A percentile compares a stretch with the other conserved stretches of the same genome.
These are phyloP conservation scores for Pteria penguin DNA, from an alignment of 2,888 invertebrate genomes.

Conservation along the genomic window DNA sequence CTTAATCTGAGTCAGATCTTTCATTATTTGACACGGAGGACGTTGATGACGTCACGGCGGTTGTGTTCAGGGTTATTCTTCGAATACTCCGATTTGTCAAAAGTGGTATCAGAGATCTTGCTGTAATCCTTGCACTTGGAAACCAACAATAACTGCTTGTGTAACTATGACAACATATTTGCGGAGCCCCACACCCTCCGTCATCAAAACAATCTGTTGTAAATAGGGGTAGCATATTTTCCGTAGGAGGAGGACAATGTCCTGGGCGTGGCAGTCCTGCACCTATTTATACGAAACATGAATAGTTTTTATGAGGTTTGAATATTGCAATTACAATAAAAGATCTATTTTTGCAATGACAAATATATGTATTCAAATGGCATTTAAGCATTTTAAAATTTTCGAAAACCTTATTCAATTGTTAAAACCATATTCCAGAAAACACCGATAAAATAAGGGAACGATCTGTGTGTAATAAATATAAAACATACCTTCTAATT, in stretches of 20 bases:
- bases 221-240: constrained; percentile 13
- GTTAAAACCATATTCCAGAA: too few relatives aligned
- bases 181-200: constrained; percentile 19
- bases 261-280: constrained; percentile 5
- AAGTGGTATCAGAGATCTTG: constrained; percentile 5
- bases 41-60: too few relatives aligned
- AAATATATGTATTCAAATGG: too few relatives aligned
- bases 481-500: too few relatives aligned
- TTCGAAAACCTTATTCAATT: too few relatives aligned
- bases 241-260: neutral
- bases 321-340: too few relatives aligned
- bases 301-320: neutral
- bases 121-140: constrained; percentile 8
- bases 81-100: constrained; percentile 20
- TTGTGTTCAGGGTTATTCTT: constrained; percentile 5
- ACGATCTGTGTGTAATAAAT: too few relatives aligned
- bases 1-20: too few relatives aligned
- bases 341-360: too few relatives aligned
- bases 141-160: constrained; percentile 28
- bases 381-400: too few relatives aligned
- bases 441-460: too few relatives aligned
- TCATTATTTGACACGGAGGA: too few relatives aligned
- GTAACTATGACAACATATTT: constrained; percentile 23
- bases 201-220: constrained; percentile 25
- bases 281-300: neutral